A percentile compares a stretch with the other conserved stretches of the same genome.
phyloP scores from a whole-genome alignment of 2,888 invertebrate genomes.

The Pachydiplax longipennis region DNA sequence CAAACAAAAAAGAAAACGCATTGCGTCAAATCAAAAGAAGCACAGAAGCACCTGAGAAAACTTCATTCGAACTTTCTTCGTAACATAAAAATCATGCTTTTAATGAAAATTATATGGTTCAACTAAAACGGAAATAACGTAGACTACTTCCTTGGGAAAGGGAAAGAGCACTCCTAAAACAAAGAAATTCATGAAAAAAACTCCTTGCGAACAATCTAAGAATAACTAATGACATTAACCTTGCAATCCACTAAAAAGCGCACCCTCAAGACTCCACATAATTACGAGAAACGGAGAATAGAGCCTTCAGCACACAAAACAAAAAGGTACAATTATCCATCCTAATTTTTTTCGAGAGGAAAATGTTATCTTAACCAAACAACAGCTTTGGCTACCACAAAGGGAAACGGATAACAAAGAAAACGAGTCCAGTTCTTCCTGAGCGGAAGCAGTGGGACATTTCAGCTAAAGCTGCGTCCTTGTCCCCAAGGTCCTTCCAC shows the following conservation, averaged over 20 bases:
- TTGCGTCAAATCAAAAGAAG: too few species aligned
- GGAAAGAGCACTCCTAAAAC: background rate
- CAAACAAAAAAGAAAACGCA: too few species aligned
- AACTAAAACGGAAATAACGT: too few species aligned
- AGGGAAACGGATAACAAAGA: background rate
- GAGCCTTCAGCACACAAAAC: background rate
- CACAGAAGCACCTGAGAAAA: too few species aligned
- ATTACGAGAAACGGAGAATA: background rate
- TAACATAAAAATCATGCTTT: too few species aligned
- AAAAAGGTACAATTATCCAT: background rate
- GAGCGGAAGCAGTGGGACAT: too few species aligned
- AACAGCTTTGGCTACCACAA: background rate
- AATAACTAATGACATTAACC: background rate
- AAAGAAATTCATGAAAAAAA: background rate
- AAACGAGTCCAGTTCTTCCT: background rate
- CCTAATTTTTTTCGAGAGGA: background rate
- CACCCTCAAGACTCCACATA: background rate
- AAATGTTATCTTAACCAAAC: background rate
- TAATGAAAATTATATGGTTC: too few species aligned
- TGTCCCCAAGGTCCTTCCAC: background rate
- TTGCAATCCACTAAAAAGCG: background rate
- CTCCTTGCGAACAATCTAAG: background rate
- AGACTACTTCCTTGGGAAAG: too few species aligned
- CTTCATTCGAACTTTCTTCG: too few species aligned
- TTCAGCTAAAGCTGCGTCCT: too few species aligned